Evolutionary conservation across 2,113 vertebrate genomes (phyloP).

Genomic region (Anhinga anhinga): DNA sequence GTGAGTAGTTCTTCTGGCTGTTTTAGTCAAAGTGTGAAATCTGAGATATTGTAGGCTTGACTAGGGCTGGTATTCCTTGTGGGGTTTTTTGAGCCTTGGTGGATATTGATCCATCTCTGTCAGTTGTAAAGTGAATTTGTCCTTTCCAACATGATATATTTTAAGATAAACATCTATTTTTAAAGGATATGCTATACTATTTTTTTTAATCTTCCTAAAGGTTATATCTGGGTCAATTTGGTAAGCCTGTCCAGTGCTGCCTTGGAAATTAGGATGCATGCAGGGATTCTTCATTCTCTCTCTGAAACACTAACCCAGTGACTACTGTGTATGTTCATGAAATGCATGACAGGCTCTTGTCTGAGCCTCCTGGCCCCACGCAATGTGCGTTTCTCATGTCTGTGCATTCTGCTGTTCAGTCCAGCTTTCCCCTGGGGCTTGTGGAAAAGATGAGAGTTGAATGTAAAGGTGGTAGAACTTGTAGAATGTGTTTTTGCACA

Average conservation of each 20-base stretch:
- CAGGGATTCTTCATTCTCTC: background rate
- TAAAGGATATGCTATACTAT: background rate
- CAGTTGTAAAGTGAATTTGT: background rate
- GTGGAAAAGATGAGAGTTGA: background rate
- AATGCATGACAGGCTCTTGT: slow-evolving; percentile 14
- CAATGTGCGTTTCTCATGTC: background rate
- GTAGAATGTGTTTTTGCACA: background rate
- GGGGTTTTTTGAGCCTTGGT: background rate
- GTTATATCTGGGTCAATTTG: background rate
- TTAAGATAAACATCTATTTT: background rate
- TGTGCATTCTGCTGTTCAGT: background rate
- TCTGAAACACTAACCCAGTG: background rate
- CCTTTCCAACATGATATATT: background rate
- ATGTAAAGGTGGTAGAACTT: background rate
- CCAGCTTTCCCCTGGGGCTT: background rate
- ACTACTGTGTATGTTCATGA: background rate
- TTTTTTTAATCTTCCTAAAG: background rate
- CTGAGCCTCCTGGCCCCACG: slow-evolving; percentile 32
- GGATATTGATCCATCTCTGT: background rate
- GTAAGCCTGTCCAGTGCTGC: background rate
- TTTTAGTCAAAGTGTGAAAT: background rate
- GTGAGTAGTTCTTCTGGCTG: background rate
- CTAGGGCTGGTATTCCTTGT: background rate
- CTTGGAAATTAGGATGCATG: background rate
- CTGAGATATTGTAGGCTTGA: background rate